Percentiles rank a stretch among this genome's conserved stretches.
phyloP scores from a whole-genome alignment of 2,113 vertebrate species.

The Gorsachius goisagi region DNA sequence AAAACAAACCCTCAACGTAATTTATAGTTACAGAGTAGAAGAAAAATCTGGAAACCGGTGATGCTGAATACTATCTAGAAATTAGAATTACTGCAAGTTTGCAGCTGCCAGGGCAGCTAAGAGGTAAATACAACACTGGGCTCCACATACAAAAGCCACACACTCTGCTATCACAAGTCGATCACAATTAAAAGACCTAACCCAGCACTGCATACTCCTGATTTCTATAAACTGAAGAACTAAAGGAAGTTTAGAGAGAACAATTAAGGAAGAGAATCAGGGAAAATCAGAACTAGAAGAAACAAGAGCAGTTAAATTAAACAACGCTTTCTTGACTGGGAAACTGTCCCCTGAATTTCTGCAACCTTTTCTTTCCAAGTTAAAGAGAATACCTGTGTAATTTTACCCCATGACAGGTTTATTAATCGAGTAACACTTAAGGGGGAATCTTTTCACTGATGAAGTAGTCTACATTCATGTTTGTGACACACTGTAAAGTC shows the following conservation, averaged over 20 bases:
- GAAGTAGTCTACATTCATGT: neutral
- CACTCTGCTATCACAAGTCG: neutral
- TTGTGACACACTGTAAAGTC: neutral
- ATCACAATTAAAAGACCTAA: neutral
- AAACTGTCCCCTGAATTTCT: neutral
- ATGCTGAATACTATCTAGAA: neutral
- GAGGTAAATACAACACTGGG: neutral
- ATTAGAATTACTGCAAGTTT: neutral
- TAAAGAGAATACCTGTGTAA: neutral
- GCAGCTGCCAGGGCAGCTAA: neutral
- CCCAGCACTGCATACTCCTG: neutral
- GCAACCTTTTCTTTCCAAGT: neutral
- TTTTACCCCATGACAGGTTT: neutral
- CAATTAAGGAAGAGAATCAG: neutral
- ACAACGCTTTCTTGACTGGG: neutral
- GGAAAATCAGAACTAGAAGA: neutral
- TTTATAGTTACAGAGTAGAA: neutral
- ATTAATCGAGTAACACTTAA: neutral
- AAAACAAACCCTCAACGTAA: neutral
- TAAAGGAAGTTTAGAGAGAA: neutral
- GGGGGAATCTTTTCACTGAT: neutral
- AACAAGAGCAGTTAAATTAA: neutral
- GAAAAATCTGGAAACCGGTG: neutral
- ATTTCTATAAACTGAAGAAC: neutral
- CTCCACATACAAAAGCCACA: neutral